Evolutionary conservation across 2,888 invertebrate genomes (phyloP), one percentile per base, ranked within the genome.

Genomic region (Teinopalpus imperialis): DNA sequence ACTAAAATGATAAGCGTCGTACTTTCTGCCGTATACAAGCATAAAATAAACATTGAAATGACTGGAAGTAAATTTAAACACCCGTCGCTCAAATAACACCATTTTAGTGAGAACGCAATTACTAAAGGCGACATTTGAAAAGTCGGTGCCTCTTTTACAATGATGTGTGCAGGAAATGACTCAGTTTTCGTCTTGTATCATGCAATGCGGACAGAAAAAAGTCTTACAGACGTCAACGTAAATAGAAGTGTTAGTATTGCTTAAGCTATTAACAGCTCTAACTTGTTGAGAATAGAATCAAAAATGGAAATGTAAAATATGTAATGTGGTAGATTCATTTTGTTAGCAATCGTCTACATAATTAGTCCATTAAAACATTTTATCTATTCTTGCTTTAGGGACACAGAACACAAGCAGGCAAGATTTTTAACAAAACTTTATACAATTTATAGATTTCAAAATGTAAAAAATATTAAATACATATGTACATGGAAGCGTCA

Each of bases 101-200:
- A 9, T 40, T 35, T 34, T 23, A 46, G 34, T 29, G 3, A 12
- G 35, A 8, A 24, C 18, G 26, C 16, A 45, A 39, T 40, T 34
- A 32, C 16, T 23, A 51, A 56, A 69, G 60, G 74, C 74, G 74
- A 73, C 74, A 70, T 59, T 59, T 59, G 54, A 63, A 66, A 69
- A 68, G 64, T 62, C 60, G 63, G 65, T 67, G 62, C 61, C 63
- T 63, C 59, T 59, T 40, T 36, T 29, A 58, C 56, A 62, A 52
- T 50, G 59, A 56, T 52, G 34, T 29, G 54, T 59, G 57, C 66
- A 67, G 76, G 76, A 76, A 70, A 59, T 76, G 76, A 76, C 53
- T 76, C 76, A 74, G 54, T 61, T 61, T 58, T 63, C 51, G 53
- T 53, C 54, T 53, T 51, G 54, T 52, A 36, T 37, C 49, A 43